Percentiles rank a stretch among this genome's conserved stretches.
phyloP scores from a whole-genome alignment of 1,140 invertebrate species.

The Onthophagus taurus region DNA sequence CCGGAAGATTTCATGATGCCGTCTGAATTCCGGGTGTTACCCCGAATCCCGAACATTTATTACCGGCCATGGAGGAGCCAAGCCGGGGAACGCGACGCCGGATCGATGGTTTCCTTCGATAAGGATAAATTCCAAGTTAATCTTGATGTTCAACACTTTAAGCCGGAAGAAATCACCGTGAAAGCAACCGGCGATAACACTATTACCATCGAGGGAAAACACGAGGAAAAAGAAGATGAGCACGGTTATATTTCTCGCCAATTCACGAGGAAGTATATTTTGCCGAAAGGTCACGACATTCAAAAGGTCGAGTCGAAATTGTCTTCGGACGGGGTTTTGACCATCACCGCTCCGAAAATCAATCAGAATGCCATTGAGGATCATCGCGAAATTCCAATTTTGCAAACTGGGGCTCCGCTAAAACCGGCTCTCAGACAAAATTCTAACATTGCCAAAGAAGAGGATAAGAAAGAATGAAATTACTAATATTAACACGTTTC shows the following conservation, averaged over 20 bases:
- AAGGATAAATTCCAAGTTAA: slow-evolving; percentile 57
- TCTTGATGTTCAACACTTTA: slow-evolving; percentile 78
- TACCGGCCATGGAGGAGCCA: slow-evolving; percentile 42
- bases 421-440: no score
- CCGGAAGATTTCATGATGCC: slow-evolving; percentile 38
- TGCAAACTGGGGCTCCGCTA: slow-evolving; percentile 21
- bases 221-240: slow-evolving; percentile 65
- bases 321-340: slow-evolving; percentile 65
- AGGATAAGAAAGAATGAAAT: slow-evolving; percentile 7
- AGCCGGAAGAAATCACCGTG: slow-evolving; percentile 72
- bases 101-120: slow-evolving; percentile 39
- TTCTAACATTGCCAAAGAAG: slow-evolving; percentile 1
- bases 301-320: slow-evolving; percentile 55
- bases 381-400: slow-evolving; percentile 18
- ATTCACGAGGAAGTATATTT: slow-evolving; percentile 57
- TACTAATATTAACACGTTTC: no score
- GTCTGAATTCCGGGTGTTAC: background rate
- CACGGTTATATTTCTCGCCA: slow-evolving; percentile 65
- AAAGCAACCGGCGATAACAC: slow-evolving; percentile 63
- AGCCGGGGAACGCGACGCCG: slow-evolving; percentile 28
- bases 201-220: slow-evolving; percentile 61
- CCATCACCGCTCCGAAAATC: slow-evolving; percentile 48
- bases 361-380: slow-evolving; percentile 7
- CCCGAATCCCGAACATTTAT: slow-evolving; percentile 34
- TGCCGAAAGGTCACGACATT: slow-evolving; percentile 57